Conservation (phyloP, 2,113 vertebrate species). For the Siphamia tubifer region DNA sequence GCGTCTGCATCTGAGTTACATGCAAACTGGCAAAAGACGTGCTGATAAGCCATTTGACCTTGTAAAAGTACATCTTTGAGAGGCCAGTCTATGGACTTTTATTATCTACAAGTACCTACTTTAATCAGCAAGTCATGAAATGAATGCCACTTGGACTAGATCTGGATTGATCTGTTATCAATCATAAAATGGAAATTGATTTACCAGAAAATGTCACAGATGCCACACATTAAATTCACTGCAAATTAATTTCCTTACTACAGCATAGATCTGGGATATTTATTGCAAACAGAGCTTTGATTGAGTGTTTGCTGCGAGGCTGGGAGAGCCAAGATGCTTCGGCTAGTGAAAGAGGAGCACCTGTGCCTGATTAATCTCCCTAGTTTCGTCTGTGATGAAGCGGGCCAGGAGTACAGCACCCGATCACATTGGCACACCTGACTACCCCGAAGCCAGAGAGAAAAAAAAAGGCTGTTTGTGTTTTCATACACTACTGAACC, state of each 20-base stretch:
- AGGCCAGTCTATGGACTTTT: neutral
- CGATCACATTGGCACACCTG: slow-evolving; percentile 40
- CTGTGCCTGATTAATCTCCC: slow-evolving; percentile 65
- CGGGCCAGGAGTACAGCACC: slow-evolving; percentile 15
- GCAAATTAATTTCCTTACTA: slow-evolving; percentile 46
- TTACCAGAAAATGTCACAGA: slow-evolving; percentile 55
- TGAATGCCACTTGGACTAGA: neutral
- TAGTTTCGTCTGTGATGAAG: slow-evolving; percentile 48
- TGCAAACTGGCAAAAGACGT: neutral
- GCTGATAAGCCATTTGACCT: neutral
- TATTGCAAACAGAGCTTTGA: slow-evolving; percentile 54
- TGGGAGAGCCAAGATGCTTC: slow-evolving; percentile 41
- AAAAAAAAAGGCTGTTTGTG: neutral
- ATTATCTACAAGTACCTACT: slow-evolving; percentile 13
- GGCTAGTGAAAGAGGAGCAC: slow-evolving; percentile 61
- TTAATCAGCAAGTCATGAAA: slow-evolving; percentile 18
- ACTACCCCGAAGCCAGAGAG: slow-evolving; percentile 44
- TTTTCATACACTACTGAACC: slow-evolving; percentile 36
- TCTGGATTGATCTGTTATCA: slow-evolving; percentile 37
- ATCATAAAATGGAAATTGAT: slow-evolving; percentile 59
- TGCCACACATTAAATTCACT: slow-evolving; percentile 50
- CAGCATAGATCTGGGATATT: slow-evolving; percentile 50
- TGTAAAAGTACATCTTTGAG: neutral
- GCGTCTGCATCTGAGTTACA: neutral
- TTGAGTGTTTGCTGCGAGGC: slow-evolving; percentile 57